Conservation (phyloP, 2,113 vertebrate species). For the Thamnaconus septentrionalis region DNA sequence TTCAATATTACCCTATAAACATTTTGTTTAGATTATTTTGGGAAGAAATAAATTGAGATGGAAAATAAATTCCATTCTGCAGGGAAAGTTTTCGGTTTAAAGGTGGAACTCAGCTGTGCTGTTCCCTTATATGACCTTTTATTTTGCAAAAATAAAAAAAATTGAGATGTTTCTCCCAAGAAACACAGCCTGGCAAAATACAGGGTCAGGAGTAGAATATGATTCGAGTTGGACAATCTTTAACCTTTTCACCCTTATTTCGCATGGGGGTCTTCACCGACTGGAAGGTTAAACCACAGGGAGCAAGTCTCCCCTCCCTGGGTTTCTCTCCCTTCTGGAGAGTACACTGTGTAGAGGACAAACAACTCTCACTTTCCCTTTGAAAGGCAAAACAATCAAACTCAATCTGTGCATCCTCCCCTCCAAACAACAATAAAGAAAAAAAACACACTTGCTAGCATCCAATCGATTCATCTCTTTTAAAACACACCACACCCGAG, state of each 20-base stretch:
- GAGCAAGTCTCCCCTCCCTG: not conserved
- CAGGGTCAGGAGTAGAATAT: not conserved
- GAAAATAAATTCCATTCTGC: too few species aligned
- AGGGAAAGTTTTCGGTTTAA: too few species aligned
- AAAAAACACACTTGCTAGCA: conserved; percentile 12
- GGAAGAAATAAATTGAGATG: too few species aligned
- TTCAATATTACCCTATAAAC: too few species aligned
- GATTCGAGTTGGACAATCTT: not conserved
- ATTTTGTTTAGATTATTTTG: too few species aligned
- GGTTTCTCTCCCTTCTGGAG: not conserved
- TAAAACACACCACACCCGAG: conserved; percentile 9
- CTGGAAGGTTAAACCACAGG: not conserved
- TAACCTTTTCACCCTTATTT: not conserved
- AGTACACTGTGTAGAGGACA: not conserved
- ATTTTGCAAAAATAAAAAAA: too few species aligned
- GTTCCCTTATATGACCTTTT: too few species aligned
- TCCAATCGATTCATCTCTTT: conserved; percentile 9
- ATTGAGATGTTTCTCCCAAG: too few species aligned
- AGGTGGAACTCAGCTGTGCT: too few species aligned
- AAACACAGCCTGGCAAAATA: too few species aligned
- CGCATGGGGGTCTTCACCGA: not conserved
- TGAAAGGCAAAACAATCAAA: not conserved
- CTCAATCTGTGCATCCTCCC: not conserved
- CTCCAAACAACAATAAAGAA: too few species aligned
- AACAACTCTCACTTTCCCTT: conserved; percentile 13